Percentiles rank a stretch among this genome's conserved stretches.
Conservation (phyloP, 2,888 invertebrate species). For the Nasonia oneida region DNA sequence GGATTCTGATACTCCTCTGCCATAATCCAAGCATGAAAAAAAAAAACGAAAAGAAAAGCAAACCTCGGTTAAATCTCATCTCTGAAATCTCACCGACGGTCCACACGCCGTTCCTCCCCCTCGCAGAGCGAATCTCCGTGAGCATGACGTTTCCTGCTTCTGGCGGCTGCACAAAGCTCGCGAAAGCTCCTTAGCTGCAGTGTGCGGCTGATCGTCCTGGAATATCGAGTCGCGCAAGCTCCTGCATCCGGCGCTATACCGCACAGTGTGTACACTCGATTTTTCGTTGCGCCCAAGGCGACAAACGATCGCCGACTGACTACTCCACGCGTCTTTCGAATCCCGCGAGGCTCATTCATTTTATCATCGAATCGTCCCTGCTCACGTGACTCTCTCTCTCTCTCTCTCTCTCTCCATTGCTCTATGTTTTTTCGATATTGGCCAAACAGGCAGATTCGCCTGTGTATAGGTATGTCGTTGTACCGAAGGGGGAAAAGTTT, state of each 20-base stretch:
- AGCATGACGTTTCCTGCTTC: slow-evolving; percentile 18
- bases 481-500: too few relatives aligned
- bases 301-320: not conserved
- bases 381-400: slow-evolving; percentile 27
- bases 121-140: slow-evolving; percentile 11
- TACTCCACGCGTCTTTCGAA: not conserved
- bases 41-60: not conserved
- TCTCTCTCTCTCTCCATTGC: too few relatives aligned
- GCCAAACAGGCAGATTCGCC: too few relatives aligned
- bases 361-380: not conserved
- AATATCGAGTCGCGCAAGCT: not conserved
- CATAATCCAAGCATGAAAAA: not conserved
- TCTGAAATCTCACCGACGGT: slow-evolving; percentile 42
- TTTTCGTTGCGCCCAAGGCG: not conserved
- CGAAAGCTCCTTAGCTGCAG: not conserved
- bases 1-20: slow-evolving; percentile 19
- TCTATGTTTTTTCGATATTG: too few relatives aligned
- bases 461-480: too few relatives aligned
- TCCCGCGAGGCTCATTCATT: not conserved
- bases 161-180: not conserved
- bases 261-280: too few relatives aligned
- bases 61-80: not conserved
- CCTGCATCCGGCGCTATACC: not conserved
- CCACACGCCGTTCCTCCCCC: not conserved
- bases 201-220: too few relatives aligned